These are phyloP conservation scores for Penaeus vannamei DNA, from an alignment of 1,140 invertebrate genomes.

Conservation along the genomic window DNA sequence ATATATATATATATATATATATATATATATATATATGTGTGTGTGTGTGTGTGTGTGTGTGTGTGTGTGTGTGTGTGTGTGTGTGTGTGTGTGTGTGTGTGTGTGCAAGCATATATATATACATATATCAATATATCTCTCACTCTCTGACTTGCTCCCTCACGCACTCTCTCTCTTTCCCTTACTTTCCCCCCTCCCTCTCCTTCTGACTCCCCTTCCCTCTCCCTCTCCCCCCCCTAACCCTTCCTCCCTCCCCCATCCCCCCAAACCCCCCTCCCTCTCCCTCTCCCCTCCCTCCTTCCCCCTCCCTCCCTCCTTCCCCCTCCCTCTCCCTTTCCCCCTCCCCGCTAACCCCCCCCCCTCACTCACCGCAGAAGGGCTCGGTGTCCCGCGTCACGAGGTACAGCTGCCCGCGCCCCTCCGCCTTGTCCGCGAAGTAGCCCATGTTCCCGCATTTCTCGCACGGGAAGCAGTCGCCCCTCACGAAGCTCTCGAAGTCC, in stretches of 20 bases:
- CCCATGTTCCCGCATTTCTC: slow-evolving; percentile 91
- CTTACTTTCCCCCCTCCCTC: background rate
- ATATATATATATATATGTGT: too few species aligned
- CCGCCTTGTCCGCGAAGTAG: slow-evolving; percentile 88
- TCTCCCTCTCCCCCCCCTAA: too few species aligned
- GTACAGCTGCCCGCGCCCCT: slow-evolving; percentile 84
- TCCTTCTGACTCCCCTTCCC: background rate
- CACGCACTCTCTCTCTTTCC: background rate
- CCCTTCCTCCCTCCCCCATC: too few species aligned
- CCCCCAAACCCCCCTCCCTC: background rate
- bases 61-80: too few species aligned
- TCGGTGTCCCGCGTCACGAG: slow-evolving; percentile 91
- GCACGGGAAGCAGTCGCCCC: slow-evolving; percentile 78
- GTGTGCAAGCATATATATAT: too few species aligned
- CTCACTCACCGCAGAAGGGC: slow-evolving; percentile 85
- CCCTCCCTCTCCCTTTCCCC: background rate
- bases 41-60: too few species aligned
- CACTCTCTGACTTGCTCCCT: too few species aligned
- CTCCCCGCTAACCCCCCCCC: background rate
- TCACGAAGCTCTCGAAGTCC: slow-evolving; percentile 87
- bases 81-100: too few species aligned
- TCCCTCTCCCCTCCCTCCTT: background rate
- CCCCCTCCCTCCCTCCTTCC: background rate
- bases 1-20: too few species aligned
- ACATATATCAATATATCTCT: too few species aligned